Percentiles rank a stretch among this genome's conserved stretches.
These are phyloP conservation scores for Microchrysa polita DNA, from an alignment of 2,888 invertebrate species.

Conservation along the genomic window DNA sequence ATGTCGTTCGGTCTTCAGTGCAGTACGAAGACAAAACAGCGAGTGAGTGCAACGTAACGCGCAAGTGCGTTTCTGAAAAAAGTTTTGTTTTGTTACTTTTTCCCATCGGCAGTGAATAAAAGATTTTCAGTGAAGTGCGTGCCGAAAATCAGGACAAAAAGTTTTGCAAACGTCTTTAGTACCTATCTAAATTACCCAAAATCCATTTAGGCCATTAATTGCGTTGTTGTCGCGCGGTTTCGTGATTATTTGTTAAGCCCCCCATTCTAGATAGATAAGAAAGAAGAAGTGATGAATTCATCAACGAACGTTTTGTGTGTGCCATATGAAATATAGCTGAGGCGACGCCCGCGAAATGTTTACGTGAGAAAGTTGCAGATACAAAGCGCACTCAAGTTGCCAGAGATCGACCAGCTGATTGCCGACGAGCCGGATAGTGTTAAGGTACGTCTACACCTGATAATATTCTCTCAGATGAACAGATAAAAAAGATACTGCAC, in stretches of 20 bases:
- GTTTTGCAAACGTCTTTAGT: too few relatives aligned
- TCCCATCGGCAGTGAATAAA: too few relatives aligned
- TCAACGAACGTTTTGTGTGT: too few relatives aligned
- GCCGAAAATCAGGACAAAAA: neutral
- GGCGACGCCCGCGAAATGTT: conserved; percentile 18
- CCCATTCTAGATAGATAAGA: too few relatives aligned
- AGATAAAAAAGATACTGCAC: conserved; percentile 22
- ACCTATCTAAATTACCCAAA: too few relatives aligned
- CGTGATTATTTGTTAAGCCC: too few relatives aligned
- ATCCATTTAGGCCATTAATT: too few relatives aligned
- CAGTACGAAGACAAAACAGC: neutral
- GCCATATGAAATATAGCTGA: neutral
- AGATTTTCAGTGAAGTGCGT: too few relatives aligned
- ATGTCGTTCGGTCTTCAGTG: conserved; percentile 18
- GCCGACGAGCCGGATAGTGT: neutral
- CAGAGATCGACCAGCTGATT: neutral
- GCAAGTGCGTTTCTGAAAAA: neutral
- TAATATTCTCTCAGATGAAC: neutral
- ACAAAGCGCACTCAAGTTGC: conserved; percentile 5
- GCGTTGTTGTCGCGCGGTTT: too few relatives aligned
- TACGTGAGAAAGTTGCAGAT: neutral
- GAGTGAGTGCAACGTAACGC: neutral
- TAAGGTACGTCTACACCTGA: neutral
- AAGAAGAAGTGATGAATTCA: too few relatives aligned
- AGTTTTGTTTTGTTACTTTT: too few relatives aligned